Conservation (phyloP, 1,140 invertebrate genomes). For the Stegodyphus mimosarum region DNA sequence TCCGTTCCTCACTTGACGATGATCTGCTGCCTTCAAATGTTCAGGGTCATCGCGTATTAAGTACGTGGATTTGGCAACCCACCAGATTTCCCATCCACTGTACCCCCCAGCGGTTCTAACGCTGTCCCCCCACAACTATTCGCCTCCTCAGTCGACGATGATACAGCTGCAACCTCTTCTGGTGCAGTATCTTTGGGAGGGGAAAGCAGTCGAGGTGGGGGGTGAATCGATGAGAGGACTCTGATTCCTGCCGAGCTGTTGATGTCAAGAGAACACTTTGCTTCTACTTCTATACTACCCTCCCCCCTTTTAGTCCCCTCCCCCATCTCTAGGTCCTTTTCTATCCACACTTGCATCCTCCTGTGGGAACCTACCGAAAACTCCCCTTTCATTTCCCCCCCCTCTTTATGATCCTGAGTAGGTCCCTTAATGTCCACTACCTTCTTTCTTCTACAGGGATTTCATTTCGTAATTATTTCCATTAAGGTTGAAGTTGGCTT, state of each 20-base stretch:
- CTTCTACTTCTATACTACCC: slow-evolving; percentile 40
- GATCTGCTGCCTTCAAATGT: slow-evolving; percentile 38
- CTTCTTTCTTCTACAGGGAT: not conserved
- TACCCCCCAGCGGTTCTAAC: not conserved
- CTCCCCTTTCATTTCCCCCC: not conserved
- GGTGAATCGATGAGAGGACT: slow-evolving; percentile 38
- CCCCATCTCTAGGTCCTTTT: not conserved
- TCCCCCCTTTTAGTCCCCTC: not conserved
- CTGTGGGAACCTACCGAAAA: slow-evolving; percentile 24
- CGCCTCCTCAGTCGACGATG: slow-evolving; percentile 9
- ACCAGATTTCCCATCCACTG: slow-evolving; percentile 21
- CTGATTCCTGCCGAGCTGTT: slow-evolving; percentile 56
- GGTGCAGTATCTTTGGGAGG: slow-evolving; percentile 12
- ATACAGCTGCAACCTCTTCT: slow-evolving; percentile 39
- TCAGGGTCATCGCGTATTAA: slow-evolving; percentile 58
- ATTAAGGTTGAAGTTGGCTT: slow-evolving; percentile 10
- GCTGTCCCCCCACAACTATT: not conserved
- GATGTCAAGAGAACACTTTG: slow-evolving; percentile 58
- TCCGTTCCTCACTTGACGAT: slow-evolving; percentile 26
- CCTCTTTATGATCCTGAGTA: not conserved
- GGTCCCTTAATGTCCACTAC: slow-evolving; percentile 27
- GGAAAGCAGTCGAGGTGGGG: not conserved
- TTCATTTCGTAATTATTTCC: slow-evolving; percentile 41
- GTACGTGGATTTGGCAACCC: slow-evolving; percentile 55
- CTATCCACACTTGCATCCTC: slow-evolving; percentile 24